Conservation (phyloP, 2,797 vertebrate genomes). For the Moxostoma hubbsi region DNA sequence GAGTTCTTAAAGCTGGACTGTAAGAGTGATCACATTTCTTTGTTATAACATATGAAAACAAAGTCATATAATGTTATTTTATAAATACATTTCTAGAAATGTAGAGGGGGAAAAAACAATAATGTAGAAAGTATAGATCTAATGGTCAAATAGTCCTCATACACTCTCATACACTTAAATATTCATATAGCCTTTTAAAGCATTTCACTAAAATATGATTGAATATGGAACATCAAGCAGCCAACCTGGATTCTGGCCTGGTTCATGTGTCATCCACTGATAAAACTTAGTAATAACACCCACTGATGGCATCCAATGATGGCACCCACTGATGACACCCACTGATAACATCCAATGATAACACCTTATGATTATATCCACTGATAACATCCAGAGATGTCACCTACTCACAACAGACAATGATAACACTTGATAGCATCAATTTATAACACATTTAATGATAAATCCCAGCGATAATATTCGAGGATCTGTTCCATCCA, state of each 20-base stretch:
- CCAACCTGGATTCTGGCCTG: too few relatives aligned
- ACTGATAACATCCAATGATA: not conserved
- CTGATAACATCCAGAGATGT: not conserved
- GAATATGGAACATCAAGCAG: not conserved
- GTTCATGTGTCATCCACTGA: too few relatives aligned
- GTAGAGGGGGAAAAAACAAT: not conserved
- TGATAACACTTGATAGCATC: not conserved
- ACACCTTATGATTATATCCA: not conserved
- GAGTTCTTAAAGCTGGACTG: not conserved
- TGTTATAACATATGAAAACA: not conserved
- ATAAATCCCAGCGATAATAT: not conserved
- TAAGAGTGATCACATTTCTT: not conserved
- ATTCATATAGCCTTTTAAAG: not conserved
- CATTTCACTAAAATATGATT: not conserved
- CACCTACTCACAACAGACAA: not conserved
- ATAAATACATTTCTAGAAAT: not conserved
- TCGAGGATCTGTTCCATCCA: constrained; percentile 1
- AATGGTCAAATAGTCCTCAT: not conserved
- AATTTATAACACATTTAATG: not conserved
- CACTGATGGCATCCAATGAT: too few relatives aligned
- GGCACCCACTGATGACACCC: too few relatives aligned
- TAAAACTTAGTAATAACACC: too few relatives aligned
- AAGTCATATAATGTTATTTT: not conserved
- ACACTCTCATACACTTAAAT: not conserved
- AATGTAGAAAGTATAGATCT: not conserved